These are phyloP conservation scores for Trachelus iudaicus DNA, from an alignment of 2,888 invertebrate genomes.

Conservation along the genomic window DNA sequence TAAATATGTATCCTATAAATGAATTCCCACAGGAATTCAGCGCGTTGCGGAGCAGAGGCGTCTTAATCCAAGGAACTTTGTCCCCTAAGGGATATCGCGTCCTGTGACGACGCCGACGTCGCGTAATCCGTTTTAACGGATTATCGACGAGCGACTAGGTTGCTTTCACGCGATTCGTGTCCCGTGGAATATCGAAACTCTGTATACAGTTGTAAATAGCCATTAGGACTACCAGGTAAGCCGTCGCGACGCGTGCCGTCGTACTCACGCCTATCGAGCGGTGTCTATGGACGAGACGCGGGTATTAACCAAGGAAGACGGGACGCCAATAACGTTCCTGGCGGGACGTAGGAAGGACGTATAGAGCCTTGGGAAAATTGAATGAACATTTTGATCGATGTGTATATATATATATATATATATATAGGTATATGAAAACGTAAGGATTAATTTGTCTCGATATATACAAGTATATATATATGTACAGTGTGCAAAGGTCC, in stretches of 20 bases:
- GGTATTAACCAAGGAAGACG: background rate
- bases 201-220: background rate
- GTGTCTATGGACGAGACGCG: background rate
- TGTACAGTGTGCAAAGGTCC: background rate
- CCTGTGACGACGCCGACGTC: background rate
- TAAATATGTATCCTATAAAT: no score
- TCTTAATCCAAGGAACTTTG: background rate
- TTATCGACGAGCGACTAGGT: background rate
- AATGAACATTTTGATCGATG: background rate
- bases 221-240: background rate
- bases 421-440: background rate
- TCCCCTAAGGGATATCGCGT: background rate
- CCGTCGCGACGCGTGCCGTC: background rate
- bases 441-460: background rate
- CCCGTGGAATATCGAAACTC: background rate
- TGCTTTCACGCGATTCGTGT: background rate
- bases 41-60: background rate
- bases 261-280: background rate
- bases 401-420: background rate
- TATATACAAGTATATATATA: background rate
- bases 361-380: background rate
- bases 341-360: background rate
- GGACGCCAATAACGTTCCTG: background rate
- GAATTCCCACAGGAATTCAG: background rate
- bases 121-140: background rate